Evolutionary conservation across 2,113 vertebrate species (phyloP), one percentile per base, ranked within the genome.

Genomic region (Acinonyx jubatus): DNA sequence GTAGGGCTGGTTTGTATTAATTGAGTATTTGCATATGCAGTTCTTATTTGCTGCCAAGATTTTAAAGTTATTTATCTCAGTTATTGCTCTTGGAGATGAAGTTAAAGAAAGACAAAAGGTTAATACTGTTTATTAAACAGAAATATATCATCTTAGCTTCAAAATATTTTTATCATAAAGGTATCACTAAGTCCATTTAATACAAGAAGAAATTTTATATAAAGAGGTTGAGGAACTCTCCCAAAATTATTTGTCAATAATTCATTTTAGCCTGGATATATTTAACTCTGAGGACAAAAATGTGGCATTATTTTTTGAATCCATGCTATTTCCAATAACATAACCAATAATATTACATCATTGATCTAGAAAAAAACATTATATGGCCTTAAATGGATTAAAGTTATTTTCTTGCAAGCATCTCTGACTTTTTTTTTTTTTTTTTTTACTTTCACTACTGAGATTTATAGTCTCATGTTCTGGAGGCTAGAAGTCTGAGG

Each of bases 41-140:
- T 71, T 97, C 57, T 63, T 69, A 97, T 88, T 92, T 96, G 84
- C 74, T 96, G 83, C 74, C 93, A 95, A 96, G 86, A 79, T 73
- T 94, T 96, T 95, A 78, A 95, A 96, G 82, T 96, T 97, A 79
- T 93, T 73, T 55, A 83, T 66, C n/a, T 68, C n/a, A 92, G 61
- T 79, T 88, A 97, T 38, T 82, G 21, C 41, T 93, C 52, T 74
- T 76, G 10, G 4, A 87, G 29, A 76, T 78, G 63, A 84, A 95
- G 21, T 92, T 66, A 81, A 96, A 33, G 3, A 65, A 94, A 66
- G 4, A 33, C 45, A 86, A 87, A 92, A 73, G 15, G 4, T 2
- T 76, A n/a, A 23, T 61, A n/a, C 27, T 89, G 41, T 89, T 84
- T 74, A 84, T 86, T 91, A 90, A 86, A 65, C 14, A 16, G 9